Conservation (phyloP, 2,113 vertebrate genomes). For the Festucalex cinctus region DNA sequence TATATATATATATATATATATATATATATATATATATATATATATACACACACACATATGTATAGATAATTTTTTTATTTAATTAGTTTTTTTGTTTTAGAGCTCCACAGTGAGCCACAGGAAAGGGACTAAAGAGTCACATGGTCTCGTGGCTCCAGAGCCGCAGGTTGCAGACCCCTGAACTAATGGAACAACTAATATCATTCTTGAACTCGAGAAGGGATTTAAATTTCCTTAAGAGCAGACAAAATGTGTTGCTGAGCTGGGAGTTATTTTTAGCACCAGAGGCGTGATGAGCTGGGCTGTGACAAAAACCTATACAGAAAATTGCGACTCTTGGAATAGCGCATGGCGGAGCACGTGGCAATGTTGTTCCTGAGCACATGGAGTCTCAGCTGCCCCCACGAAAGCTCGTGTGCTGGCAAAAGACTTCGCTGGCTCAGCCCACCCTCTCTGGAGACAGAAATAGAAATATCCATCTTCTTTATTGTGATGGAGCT, state of each 20-base stretch:
- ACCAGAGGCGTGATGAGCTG: conserved; percentile 13
- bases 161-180: no score
- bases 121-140: no score
- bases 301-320: conserved; percentile 49
- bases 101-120: no score
- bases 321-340: conserved; percentile 10
- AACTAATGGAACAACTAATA: neutral
- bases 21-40: no score
- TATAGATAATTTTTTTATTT: no score
- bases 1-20: no score
- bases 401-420: conserved; percentile 61
- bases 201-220: conserved; percentile 1
- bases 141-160: no score
- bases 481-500: conserved; percentile 10
- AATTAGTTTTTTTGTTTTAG: no score
- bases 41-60: no score
- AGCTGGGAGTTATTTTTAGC: conserved; percentile 50
- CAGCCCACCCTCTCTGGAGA: conserved; percentile 38
- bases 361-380: conserved; percentile 50
- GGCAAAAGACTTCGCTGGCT: conserved; percentile 27
- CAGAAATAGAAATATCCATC: conserved; percentile 48
- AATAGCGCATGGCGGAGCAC: conserved; percentile 38
- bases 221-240: conserved; percentile 1
- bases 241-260: conserved; percentile 27
- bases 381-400: conserved; percentile 50